These are phyloP conservation scores for Botia almorhae DNA, from an alignment of 2,797 vertebrate genomes.

Conservation along the genomic window DNA sequence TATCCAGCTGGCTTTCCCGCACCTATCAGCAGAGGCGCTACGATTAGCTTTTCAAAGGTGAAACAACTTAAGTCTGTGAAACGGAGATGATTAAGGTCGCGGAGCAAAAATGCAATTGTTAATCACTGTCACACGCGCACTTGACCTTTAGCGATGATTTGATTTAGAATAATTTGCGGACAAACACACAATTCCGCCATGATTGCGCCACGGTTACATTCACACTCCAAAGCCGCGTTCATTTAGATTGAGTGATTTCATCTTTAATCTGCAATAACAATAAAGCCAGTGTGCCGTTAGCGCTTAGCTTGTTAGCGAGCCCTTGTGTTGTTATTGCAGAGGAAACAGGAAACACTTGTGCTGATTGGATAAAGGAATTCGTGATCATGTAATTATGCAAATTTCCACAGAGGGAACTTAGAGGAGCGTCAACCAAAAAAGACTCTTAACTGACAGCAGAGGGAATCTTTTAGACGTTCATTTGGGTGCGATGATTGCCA, in stretches of 20 bases:
- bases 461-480: neutral
- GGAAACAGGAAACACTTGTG: slow-evolving; percentile 76
- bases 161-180: slow-evolving; percentile 28
- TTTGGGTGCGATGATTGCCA: neutral
- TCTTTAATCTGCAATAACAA: slow-evolving; percentile 34
- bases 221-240: neutral
- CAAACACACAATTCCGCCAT: neutral
- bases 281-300: slow-evolving; percentile 32
- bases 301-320: slow-evolving; percentile 41
- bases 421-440: slow-evolving; percentile 52
- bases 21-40: neutral
- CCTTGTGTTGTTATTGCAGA: slow-evolving; percentile 73
- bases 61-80: slow-evolving; percentile 36
- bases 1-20: slow-evolving; percentile 19
- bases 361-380: slow-evolving; percentile 80
- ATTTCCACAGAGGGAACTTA: slow-evolving; percentile 77
- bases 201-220: slow-evolving; percentile 1
- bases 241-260: slow-evolving; percentile 25
- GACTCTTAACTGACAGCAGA: slow-evolving; percentile 35
- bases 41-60: slow-evolving; percentile 20
- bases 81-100: slow-evolving; percentile 28
- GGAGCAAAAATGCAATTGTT: neutral
- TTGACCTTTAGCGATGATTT: slow-evolving; percentile 21
- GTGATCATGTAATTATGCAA: slow-evolving; percentile 78
- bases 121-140: neutral